These are phyloP conservation scores for Glaucidium brasilianum DNA, from an alignment of 2,113 vertebrate species.

Conservation along the genomic window DNA sequence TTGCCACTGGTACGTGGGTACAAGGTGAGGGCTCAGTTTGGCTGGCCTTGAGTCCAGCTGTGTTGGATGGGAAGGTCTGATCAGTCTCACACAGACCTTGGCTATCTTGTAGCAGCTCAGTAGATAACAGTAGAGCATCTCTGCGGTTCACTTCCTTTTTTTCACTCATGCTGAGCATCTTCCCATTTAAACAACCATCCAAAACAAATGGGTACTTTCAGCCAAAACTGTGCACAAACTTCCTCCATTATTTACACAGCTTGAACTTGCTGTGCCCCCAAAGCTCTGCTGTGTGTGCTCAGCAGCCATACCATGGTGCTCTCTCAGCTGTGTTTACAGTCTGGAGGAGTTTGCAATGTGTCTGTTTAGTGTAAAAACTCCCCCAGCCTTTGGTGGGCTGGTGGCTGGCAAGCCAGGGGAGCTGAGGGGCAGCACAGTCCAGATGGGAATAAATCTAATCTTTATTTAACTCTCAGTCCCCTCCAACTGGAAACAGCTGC, in stretches of 20 bases:
- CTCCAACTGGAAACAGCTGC: conserved; percentile 43
- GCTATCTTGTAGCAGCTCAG: background rate
- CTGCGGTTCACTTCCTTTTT: conserved; percentile 33
- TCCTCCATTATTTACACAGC: conserved; percentile 53
- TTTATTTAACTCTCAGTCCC: conserved; percentile 25
- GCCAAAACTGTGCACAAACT: conserved; percentile 48
- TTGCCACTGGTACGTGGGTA: background rate
- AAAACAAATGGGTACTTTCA: conserved; percentile 50
- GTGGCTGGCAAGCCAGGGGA: background rate
- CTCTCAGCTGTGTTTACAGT: conserved; percentile 74
- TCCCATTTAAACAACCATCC: conserved; percentile 34
- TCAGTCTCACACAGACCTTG: background rate
- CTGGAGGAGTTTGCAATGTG: conserved; percentile 50
- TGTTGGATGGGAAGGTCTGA: background rate
- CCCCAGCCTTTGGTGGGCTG: background rate
- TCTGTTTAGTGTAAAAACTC: conserved; percentile 62
- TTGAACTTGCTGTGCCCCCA: conserved; percentile 48
- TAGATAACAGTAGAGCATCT: conserved; percentile 13
- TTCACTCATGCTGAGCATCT: conserved; percentile 18
- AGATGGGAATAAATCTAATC: conserved; percentile 30
- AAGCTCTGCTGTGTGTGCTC: conserved; percentile 38
- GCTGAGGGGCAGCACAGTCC: background rate
- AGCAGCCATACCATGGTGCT: conserved; percentile 6
- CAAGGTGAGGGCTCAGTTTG: background rate
- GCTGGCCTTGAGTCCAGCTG: background rate